Percentiles rank a stretch among this genome's conserved stretches.
phyloP scores from a whole-genome alignment of 2,888 invertebrate species.

The Tryphoninae sp. region DNA sequence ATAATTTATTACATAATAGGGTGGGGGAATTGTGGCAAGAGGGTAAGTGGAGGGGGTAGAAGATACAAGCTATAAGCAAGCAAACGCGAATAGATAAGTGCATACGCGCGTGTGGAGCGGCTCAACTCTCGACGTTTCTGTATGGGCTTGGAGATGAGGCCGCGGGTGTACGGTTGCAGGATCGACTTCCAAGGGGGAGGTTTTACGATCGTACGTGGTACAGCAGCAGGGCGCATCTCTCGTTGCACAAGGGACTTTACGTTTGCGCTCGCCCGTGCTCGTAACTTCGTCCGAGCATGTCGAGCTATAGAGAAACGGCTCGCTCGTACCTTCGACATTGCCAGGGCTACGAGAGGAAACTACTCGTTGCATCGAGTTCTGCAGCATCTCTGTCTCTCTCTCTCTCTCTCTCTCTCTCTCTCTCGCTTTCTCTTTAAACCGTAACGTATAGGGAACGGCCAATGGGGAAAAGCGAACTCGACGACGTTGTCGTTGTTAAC shows the following conservation, averaged over 20 bases:
- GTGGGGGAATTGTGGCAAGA: too few species aligned
- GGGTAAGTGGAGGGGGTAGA: too few species aligned
- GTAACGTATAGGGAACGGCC: slow-evolving; percentile 12
- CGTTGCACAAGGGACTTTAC: slow-evolving; percentile 64
- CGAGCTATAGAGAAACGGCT: slow-evolving; percentile 41
- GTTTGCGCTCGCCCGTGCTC: slow-evolving; percentile 72
- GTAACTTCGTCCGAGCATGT: slow-evolving; percentile 71
- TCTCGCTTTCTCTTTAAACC: neutral
- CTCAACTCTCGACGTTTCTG: neutral
- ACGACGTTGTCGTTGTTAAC: slow-evolving; percentile 52
- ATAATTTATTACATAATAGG: too few species aligned
- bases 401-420: neutral
- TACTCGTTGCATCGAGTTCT: slow-evolving; percentile 42
- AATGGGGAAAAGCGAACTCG: neutral
- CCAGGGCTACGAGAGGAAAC: slow-evolving; percentile 26
- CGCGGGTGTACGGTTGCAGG: slow-evolving; percentile 46
- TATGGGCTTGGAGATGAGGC: too few species aligned
- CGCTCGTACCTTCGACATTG: slow-evolving; percentile 31
- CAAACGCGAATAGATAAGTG: slow-evolving; percentile 23
- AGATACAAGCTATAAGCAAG: neutral
- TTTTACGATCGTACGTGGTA: slow-evolving; percentile 73
- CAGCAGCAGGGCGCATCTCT: slow-evolving; percentile 62
- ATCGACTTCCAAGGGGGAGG: slow-evolving; percentile 64
- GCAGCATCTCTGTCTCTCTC: slow-evolving; percentile 54
- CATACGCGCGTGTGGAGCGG: neutral